Evolutionary conservation across 2,888 invertebrate species (phyloP).

Genomic region (Subacronicta megacephala): DNA sequence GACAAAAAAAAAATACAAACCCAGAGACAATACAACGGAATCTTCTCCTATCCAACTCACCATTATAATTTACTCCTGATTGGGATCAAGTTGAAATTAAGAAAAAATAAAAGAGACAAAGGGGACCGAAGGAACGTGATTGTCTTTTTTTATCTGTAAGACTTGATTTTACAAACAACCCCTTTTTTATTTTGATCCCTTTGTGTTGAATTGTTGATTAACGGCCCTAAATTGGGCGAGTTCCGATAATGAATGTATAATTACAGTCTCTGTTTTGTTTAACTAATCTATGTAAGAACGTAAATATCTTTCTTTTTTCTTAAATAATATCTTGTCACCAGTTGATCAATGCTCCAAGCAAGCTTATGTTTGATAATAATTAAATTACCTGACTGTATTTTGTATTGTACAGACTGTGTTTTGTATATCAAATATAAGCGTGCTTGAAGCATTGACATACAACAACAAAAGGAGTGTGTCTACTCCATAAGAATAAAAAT

Average conservation of each 20-base stretch:
- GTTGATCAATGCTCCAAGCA: too few species aligned
- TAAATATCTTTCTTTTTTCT: too few species aligned
- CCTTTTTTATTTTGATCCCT: conserved; percentile 68
- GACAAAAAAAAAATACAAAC: conserved; percentile 73
- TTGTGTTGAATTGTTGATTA: conserved; percentile 72
- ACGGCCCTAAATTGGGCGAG: conserved; percentile 67
- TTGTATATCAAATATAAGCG: too few species aligned
- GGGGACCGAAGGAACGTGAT: conserved; percentile 68
- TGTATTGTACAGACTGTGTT: too few species aligned
- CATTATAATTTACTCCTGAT: conserved; percentile 89
- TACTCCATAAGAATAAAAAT: too few species aligned
- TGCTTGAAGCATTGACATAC: too few species aligned
- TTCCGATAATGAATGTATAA: conserved; percentile 58
- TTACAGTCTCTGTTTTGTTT: conserved; percentile 29
- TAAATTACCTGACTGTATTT: too few species aligned
- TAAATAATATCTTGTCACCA: too few species aligned
- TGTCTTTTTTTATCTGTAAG: conserved; percentile 83
- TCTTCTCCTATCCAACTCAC: conserved; percentile 86
- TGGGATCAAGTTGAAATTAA: conserved; percentile 89
- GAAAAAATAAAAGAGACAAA: conserved; percentile 87
- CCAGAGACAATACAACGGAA: conserved; percentile 82
- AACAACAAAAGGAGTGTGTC: too few species aligned
- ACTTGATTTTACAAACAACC: conserved; percentile 86
- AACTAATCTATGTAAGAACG: conserved; percentile 3
- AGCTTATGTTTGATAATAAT: too few species aligned